Evolutionary conservation across 1,140 invertebrate genomes (phyloP), one percentile per base, ranked within the genome.

Genomic region (honey bee (Apis mellifera)): DNA sequence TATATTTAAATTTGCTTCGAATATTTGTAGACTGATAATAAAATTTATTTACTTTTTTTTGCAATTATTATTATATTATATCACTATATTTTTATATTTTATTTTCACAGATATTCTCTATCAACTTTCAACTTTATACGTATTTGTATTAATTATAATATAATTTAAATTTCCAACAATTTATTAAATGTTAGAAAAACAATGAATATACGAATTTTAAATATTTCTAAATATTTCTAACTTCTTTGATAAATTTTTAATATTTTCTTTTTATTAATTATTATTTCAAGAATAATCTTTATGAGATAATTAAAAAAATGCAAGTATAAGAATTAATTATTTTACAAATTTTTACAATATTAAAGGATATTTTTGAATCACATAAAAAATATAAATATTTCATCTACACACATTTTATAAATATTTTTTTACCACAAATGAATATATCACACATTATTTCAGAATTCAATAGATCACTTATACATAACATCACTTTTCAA

Each of bases 1-100:
- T 78, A 5, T 89, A 88, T 52, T 64, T 89, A 15, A 89, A 90
- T 88, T n/a, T n/a, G n/a, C n/a, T n/a, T 60, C 79, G 83, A 12
- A 85, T 78, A 0, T 9, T 87, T 68, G 26, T 66, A 1, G 32
- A 55, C 7, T 79, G 26, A 69, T 78, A 64, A 60, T 9, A 12
- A 15, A 48, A 23, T 11, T 9, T 26, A 17, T 26, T n/a, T 26
- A 26, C n/a, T 17, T 17, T 64, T 21, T n/a, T 2, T 26, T 52
- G 50, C 12, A 52, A 62, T 64, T 7, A 9, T 26, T 23, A n/a
- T 1, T n/a, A n/a, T 5, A 60, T 60, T 23, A 12, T 60, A 60
- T 23, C n/a, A 7, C 9, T 1, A 2, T 60, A 7, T 12, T 60
- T n/a, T 13, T 13, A n/a, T 23, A 13, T 13, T 23, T 23, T 60